These are phyloP conservation scores for Varroa destructor DNA, from an alignment of 1,140 invertebrate genomes.

Conservation along the genomic window DNA sequence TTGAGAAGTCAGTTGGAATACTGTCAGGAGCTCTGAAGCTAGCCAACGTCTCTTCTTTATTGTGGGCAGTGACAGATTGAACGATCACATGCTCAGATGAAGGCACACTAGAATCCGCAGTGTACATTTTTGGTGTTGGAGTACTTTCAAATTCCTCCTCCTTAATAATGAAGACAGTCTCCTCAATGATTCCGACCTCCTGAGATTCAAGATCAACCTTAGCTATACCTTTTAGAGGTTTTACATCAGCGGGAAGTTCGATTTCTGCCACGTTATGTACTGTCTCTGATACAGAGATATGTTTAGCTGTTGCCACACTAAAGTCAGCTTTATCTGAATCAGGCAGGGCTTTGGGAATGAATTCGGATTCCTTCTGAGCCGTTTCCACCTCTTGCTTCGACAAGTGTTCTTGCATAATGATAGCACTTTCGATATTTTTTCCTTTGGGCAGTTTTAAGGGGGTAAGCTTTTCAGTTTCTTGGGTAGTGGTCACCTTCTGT, in stretches of 20 bases:
- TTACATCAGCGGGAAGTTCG: constrained; percentile 7
- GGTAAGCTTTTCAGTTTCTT: constrained; percentile 31
- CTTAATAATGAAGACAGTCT: constrained; percentile 8
- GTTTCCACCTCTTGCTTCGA: constrained; percentile 33
- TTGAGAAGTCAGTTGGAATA: constrained; percentile 30
- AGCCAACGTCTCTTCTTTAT: constrained; percentile 32
- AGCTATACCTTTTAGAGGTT: background rate
- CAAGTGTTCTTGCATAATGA: constrained; percentile 33
- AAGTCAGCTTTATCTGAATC: constrained; percentile 30
- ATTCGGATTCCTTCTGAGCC: constrained; percentile 34
- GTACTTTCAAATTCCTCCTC: constrained; percentile 32
- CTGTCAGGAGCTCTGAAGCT: constrained; percentile 32
- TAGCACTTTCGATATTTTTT: constrained; percentile 30
- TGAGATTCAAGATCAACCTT: constrained; percentile 5
- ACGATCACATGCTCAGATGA: constrained; percentile 32
- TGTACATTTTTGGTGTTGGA: constrained; percentile 25
- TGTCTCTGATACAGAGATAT: constrained; percentile 32
- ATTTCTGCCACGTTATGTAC: constrained; percentile 29
- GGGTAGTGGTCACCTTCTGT: constrained; percentile 34
- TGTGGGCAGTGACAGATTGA: constrained; percentile 28
- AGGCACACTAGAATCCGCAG: constrained; percentile 31
- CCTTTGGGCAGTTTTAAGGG: constrained; percentile 29
- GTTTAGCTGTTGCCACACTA: constrained; percentile 31
- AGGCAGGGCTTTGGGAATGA: constrained; percentile 31
- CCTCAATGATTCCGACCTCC: constrained; percentile 13